Percentiles rank a stretch among this genome's conserved stretches.
These are phyloP conservation scores for Trinectes maculatus DNA, from an alignment of 2,113 vertebrate genomes.

Conservation along the genomic window DNA sequence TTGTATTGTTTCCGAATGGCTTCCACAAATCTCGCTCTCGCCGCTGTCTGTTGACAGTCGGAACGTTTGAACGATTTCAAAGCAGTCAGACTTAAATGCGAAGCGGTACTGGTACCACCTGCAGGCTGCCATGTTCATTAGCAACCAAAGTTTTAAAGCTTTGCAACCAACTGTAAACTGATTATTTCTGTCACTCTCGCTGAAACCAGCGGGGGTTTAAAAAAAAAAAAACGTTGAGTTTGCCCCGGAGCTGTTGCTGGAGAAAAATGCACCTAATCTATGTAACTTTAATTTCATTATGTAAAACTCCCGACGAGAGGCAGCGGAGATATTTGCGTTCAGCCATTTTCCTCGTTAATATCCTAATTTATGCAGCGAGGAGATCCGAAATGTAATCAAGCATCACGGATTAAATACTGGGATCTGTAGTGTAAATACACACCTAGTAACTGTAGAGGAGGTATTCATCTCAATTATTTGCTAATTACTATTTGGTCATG, in stretches of 20 bases:
- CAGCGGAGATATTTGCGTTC: conserved; percentile 26
- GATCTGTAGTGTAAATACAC: conserved; percentile 15
- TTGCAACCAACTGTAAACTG: not conserved
- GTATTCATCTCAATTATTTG: not conserved
- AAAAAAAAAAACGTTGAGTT: not conserved
- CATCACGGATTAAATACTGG: not conserved
- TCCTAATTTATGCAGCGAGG: conserved; percentile 21
- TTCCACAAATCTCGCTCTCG: conserved; percentile 31
- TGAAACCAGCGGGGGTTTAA: not conserved
- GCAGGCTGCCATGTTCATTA: conserved; percentile 14
- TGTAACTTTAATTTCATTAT: conserved; percentile 5
- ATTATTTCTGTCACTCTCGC: not conserved
- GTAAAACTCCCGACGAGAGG: not conserved
- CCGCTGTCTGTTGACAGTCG: conserved; percentile 11
- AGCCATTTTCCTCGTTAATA: conserved; percentile 33
- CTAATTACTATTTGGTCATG: not conserved
- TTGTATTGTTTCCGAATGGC: conserved; percentile 42
- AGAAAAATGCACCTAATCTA: not conserved
- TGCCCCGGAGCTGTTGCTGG: not conserved
- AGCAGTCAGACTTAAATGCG: conserved; percentile 24
- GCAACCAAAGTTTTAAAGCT: not conserved
- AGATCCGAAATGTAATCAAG: conserved; percentile 40
- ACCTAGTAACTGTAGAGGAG: not conserved
- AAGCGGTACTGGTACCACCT: not conserved
- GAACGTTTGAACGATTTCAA: conserved; percentile 28